phyloP scores from a whole-genome alignment of 2,113 vertebrate species.

The Neodon shergylaensis region DNA sequence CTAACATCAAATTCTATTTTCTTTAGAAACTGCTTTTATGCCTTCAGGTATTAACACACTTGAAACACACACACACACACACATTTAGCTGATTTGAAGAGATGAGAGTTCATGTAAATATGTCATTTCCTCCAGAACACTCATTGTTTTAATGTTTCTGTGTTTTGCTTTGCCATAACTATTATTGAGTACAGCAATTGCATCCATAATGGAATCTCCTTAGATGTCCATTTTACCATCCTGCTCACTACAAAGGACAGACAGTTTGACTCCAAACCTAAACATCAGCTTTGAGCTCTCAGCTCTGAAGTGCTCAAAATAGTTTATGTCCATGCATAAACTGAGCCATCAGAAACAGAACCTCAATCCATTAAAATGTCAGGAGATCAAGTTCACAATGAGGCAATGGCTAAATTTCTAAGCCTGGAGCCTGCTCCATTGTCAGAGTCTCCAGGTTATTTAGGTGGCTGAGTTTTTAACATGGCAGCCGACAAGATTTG shows the following conservation, averaged over 20 bases:
- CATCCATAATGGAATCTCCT: constrained; percentile 42
- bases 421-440: constrained; percentile 70
- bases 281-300: constrained; percentile 77
- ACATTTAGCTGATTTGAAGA: constrained; percentile 54
- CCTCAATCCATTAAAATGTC: constrained; percentile 84
- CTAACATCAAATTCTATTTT: constrained; percentile 44
- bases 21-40: constrained; percentile 60
- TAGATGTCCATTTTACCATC: constrained; percentile 15
- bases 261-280: constrained; percentile 79
- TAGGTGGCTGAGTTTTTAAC: constrained; percentile 84
- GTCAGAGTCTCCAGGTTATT: constrained; percentile 79
- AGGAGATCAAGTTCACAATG: constrained; percentile 80
- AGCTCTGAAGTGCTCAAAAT: constrained; percentile 79
- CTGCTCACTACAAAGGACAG: constrained; percentile 61
- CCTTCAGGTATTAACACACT: constrained; percentile 61
- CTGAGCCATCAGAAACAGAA: constrained; percentile 81
- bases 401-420: constrained; percentile 79
- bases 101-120: constrained; percentile 31
- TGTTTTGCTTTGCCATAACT: constrained; percentile 41
- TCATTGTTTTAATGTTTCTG: background rate
- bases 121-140: background rate
- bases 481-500: constrained; percentile 78
- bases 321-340: constrained; percentile 83
- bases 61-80: constrained; percentile 29
- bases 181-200: constrained; percentile 68